phyloP scores from a whole-genome alignment of 2,113 vertebrate genomes.

The Microcebus ravelobensis region DNA sequence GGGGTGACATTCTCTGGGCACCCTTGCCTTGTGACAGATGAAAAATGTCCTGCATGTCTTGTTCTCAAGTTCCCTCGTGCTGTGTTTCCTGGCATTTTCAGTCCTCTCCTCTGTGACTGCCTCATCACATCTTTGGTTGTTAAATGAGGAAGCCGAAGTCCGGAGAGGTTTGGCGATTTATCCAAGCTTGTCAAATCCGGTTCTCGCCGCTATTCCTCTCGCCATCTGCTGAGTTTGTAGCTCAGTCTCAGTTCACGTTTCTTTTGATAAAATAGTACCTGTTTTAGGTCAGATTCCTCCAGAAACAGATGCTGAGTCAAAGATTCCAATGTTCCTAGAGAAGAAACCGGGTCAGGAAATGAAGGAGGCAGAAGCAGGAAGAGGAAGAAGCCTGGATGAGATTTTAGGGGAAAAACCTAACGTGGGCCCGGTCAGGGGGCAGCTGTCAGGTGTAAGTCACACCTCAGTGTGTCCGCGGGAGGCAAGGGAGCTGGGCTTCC shows the following conservation, averaged over 20 bases:
- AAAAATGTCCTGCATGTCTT: not conserved
- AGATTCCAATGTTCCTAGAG: not conserved
- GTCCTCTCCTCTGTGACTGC: not conserved
- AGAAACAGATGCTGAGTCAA: not conserved
- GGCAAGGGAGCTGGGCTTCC: no score
- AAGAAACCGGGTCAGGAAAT: not conserved
- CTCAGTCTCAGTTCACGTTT: not conserved
- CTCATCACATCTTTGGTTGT: not conserved
- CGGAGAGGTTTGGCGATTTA: not conserved
- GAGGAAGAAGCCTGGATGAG: not conserved
- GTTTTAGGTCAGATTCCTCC: not conserved
- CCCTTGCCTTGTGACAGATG: not conserved
- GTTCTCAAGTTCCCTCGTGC: accelerated
- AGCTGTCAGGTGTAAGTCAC: not conserved
- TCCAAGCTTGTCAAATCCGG: not conserved
- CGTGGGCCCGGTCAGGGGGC: not conserved
- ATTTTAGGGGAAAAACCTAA: not conserved
- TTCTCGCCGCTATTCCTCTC: not conserved
- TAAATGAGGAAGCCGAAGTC: not conserved
- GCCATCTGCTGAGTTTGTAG: not conserved
- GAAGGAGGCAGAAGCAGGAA: not conserved
- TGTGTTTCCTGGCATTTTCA: not conserved
- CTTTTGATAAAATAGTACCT: not conserved
- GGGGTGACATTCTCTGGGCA: not conserved
- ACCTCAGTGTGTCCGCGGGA: not conserved